Evolutionary conservation across 2,113 vertebrate species (phyloP).

Genomic region (Psephotus haematonotus): DNA sequence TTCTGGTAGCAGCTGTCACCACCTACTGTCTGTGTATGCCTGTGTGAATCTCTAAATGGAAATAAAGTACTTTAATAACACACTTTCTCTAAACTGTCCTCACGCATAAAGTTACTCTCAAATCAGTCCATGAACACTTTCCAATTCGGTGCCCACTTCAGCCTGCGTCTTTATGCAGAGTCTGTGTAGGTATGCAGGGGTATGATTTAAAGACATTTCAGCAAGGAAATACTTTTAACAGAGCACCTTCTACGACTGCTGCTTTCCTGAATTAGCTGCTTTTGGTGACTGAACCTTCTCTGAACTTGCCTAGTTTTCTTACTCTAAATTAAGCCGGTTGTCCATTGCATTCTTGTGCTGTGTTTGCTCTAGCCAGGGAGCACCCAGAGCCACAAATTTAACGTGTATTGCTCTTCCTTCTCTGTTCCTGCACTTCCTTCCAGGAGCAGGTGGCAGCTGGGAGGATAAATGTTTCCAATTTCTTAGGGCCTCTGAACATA

Average conservation of each 20-base stretch:
- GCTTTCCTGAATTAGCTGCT: neutral
- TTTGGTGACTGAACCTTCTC: neutral
- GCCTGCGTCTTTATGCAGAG: neutral
- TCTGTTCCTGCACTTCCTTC: neutral
- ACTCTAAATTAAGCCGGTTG: neutral
- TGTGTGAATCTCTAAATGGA: constrained; percentile 68
- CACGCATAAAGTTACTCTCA: constrained; percentile 54
- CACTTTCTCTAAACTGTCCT: constrained; percentile 58
- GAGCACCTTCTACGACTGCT: neutral
- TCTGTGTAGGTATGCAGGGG: neutral
- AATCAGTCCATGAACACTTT: constrained; percentile 57
- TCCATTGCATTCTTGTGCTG: neutral
- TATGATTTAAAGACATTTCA: constrained; percentile 35
- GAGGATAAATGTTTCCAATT: constrained; percentile 7
- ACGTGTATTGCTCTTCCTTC: neutral
- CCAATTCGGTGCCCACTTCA: constrained; percentile 24
- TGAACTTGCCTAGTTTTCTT: neutral
- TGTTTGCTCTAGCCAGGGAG: neutral
- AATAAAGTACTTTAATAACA: constrained; percentile 73
- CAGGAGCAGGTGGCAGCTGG: neutral
- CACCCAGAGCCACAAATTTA: neutral
- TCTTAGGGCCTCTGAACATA: neutral
- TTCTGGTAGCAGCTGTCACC: constrained; percentile 62
- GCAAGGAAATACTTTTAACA: neutral
- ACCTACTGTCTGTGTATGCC: constrained; percentile 68